Percentiles rank a stretch among this genome's conserved stretches.
phyloP scores from a whole-genome alignment of 2,113 vertebrate species.

The Mormyrus iriodes region DNA sequence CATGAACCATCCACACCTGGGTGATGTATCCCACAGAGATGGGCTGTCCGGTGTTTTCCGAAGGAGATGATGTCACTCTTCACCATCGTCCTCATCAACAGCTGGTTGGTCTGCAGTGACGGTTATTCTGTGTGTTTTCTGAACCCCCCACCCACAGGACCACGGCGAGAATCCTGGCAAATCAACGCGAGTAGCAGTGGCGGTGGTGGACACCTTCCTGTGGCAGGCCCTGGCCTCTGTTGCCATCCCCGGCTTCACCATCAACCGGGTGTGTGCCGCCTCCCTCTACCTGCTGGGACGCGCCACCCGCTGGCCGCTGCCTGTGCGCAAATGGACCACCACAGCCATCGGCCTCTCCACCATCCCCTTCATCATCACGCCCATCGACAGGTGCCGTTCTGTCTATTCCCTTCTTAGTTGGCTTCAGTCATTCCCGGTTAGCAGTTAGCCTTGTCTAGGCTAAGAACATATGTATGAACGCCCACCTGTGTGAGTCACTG shows the following conservation, averaged over 20 bases:
- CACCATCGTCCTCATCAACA: not conserved
- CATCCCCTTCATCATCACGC: conserved; percentile 87
- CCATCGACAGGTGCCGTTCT: conserved; percentile 80
- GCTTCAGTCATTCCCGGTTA: not conserved
- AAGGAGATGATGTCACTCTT: not conserved
- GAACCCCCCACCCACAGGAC: conserved; percentile 45
- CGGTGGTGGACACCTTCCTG: conserved; percentile 86
- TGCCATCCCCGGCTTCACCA: conserved; percentile 86
- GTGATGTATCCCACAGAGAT: not conserved
- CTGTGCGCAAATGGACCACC: conserved; percentile 84
- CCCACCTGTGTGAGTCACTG: not conserved
- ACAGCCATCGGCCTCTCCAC: conserved; percentile 81
- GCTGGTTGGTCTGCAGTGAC: not conserved
- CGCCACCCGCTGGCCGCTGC: conserved; percentile 76
- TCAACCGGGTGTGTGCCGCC: conserved; percentile 83
- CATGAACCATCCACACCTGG: not conserved
- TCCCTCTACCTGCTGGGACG: conserved; percentile 75
- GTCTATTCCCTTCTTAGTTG: not conserved
- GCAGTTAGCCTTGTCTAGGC: not conserved
- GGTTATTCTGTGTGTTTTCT: not conserved
- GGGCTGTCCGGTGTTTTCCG: not conserved
- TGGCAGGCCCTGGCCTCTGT: conserved; percentile 94
- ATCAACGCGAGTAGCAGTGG: conserved; percentile 59
- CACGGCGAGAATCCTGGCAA: conserved; percentile 56
- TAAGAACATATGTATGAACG: not conserved